Percentiles rank a stretch among this genome's conserved stretches.
Conservation (phyloP, 92 coral and sea anemone species). For the Zoanthus solanderi region DNA sequence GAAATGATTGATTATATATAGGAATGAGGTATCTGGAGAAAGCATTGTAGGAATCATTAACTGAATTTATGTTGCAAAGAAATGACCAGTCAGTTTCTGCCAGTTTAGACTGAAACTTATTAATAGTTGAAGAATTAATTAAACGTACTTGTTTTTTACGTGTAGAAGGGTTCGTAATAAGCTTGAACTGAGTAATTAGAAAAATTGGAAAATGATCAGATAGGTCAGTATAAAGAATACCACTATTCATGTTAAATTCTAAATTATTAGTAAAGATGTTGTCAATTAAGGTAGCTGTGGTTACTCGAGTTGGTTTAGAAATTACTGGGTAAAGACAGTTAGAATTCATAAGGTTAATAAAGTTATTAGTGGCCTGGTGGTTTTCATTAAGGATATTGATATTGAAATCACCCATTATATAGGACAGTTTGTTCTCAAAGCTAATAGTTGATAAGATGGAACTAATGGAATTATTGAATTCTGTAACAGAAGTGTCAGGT, state of each 20-base stretch:
- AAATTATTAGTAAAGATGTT: conserved; percentile 16
- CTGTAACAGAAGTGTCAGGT: conserved; percentile 39
- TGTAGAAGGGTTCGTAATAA: neutral
- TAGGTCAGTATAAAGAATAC: conserved; percentile 44
- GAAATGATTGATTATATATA: too few relatives aligned
- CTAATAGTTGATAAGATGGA: conserved; percentile 26
- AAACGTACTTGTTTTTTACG: neutral
- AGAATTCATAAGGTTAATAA: neutral
- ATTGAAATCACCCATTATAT: conserved; percentile 28
- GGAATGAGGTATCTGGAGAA: too few relatives aligned
- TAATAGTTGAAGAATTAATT: too few relatives aligned
- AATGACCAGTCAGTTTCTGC: too few relatives aligned
- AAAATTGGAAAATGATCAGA: conserved; percentile 54
- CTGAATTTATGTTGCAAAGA: too few relatives aligned
- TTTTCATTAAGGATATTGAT: conserved; percentile 19
- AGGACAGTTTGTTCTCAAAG: conserved; percentile 32
- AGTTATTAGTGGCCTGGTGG: conserved; percentile 18
- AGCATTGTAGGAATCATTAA: too few relatives aligned
- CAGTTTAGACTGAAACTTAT: too few relatives aligned
- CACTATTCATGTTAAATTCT: conserved; percentile 29
- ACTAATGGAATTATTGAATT: conserved; percentile 29
- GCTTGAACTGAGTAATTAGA: conserved; percentile 13
- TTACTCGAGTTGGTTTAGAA: conserved; percentile 26
- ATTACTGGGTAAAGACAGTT: conserved; percentile 11
- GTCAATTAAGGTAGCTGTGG: conserved; percentile 8